Evolutionary conservation across 2,113 vertebrate genomes (phyloP), one percentile per base, ranked within the genome.

Genomic region (Scortum barcoo): DNA sequence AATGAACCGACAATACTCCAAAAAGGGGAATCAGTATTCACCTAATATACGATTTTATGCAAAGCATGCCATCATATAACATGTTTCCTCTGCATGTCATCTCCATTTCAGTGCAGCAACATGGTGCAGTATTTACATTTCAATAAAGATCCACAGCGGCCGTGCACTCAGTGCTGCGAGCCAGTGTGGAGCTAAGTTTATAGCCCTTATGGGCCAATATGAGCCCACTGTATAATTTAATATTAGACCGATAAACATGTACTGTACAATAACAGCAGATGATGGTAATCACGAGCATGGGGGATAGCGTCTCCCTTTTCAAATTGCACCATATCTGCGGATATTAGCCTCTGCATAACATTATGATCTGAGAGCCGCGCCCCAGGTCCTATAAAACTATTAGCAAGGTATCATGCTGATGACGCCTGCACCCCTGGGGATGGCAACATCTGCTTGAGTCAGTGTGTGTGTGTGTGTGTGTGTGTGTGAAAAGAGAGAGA

Each of bases 361-460:
- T 88, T 81, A 88, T 66, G 28, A 76, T 76, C 50, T 28, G 53
- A 71, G 66, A 78, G 53, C 69, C 26, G 33, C 20, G 19, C 76
- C 88, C 78, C 66, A 69, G 81, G 84, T 89, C 84, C 80, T 67
- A 81, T 85, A 88, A 90, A 92, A 91, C 83, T 85, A 87, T 91
- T 91, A 89, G 75, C 63, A 76, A 61, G 81, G 89, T 80, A 76
- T 88, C 78, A 67, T 44, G 83, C 85, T 87, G 84, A 79, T 85
- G 80, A 81, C 20, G 80, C 72, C 30, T 61, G 63, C 36, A 50
- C 50, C 79, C 56, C 72, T 51, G 40, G 78, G 84, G 70, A 40
- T n/a, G 38, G 50, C 44, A 86, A 86, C 85, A 89, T 89, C 85
- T 87, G 82, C 57, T 36, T 0, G 46, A 74, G 69, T 54, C 42